Evolutionary conservation across 2,888 invertebrate genomes (phyloP).

Genomic region (Himalopsyche anomala): DNA sequence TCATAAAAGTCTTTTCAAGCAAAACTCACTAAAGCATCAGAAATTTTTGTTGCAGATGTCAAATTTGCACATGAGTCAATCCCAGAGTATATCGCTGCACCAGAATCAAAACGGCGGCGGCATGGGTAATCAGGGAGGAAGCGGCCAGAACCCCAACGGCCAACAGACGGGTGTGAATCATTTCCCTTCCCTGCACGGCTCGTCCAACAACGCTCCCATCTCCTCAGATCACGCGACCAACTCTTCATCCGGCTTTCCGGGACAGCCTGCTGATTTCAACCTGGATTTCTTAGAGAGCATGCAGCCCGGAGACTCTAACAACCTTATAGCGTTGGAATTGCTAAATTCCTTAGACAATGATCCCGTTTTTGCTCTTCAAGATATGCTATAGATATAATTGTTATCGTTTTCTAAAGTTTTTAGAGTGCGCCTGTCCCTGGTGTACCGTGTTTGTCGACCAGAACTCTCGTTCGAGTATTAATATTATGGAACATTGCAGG

Average conservation of each 20-base stretch:
- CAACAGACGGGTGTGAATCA: conserved; percentile 68
- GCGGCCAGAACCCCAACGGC: conserved; percentile 48
- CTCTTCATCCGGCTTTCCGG: conserved; percentile 74
- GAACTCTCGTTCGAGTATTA: neutral
- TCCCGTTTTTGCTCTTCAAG: conserved; percentile 82
- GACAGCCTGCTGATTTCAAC: conserved; percentile 82
- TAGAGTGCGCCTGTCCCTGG: neutral
- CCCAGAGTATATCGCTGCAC: conserved; percentile 80
- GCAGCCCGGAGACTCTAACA: conserved; percentile 84
- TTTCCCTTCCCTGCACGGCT: conserved; percentile 58
- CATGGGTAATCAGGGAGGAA: conserved; percentile 56
- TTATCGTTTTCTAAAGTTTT: neutral
- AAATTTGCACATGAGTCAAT: conserved; percentile 84
- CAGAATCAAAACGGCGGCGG: conserved; percentile 61
- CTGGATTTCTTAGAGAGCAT: conserved; percentile 92
- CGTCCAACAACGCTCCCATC: conserved; percentile 39
- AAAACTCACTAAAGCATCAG: neutral
- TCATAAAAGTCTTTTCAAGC: too few relatives aligned
- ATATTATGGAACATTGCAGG: neutral
- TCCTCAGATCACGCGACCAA: conserved; percentile 50
- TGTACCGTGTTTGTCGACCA: conserved; percentile 2
- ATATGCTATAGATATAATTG: conserved; percentile 74
- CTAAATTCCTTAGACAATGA: conserved; percentile 89
- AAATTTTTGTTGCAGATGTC: conserved; percentile 75
- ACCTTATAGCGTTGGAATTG: conserved; percentile 88